These are phyloP conservation scores for Oceanodroma leucorhoa DNA, from an alignment of 2,797 vertebrate genomes.

Conservation along the genomic window DNA sequence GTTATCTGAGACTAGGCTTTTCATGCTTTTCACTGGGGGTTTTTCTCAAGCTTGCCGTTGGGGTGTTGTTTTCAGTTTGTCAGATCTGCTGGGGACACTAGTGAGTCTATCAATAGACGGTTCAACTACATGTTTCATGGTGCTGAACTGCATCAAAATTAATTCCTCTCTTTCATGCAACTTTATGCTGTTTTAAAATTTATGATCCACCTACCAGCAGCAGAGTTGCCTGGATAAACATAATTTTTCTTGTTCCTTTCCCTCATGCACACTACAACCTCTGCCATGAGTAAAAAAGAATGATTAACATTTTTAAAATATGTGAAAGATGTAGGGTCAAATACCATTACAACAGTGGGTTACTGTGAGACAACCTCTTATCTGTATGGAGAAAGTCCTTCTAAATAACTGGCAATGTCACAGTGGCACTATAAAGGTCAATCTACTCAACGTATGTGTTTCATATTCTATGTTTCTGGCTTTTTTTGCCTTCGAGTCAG, in stretches of 20 bases:
- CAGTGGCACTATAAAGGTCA: neutral
- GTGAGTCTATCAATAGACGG: neutral
- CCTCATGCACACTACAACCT: neutral
- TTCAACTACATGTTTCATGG: neutral
- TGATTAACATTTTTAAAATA: neutral
- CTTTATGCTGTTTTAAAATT: neutral
- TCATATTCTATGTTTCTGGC: neutral
- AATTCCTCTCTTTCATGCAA: neutral
- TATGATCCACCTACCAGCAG: neutral
- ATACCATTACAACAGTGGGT: neutral
- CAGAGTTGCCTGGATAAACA: neutral
- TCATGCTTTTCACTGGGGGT: fast-evolving
- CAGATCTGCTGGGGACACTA: neutral
- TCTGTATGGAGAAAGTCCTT: neutral
- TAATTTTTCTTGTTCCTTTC: neutral
- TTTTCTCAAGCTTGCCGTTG: neutral
- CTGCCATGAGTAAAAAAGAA: neutral
- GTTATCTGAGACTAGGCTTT: neutral
- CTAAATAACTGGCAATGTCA: neutral
- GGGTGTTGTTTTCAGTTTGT: neutral
- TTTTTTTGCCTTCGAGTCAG: neutral
- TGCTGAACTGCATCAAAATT: neutral
- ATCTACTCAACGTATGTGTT: neutral
- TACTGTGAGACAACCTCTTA: neutral
- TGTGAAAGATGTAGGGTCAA: neutral